Conservation (phyloP, 2,113 vertebrate genomes). For the Promerops cafer region DNA sequence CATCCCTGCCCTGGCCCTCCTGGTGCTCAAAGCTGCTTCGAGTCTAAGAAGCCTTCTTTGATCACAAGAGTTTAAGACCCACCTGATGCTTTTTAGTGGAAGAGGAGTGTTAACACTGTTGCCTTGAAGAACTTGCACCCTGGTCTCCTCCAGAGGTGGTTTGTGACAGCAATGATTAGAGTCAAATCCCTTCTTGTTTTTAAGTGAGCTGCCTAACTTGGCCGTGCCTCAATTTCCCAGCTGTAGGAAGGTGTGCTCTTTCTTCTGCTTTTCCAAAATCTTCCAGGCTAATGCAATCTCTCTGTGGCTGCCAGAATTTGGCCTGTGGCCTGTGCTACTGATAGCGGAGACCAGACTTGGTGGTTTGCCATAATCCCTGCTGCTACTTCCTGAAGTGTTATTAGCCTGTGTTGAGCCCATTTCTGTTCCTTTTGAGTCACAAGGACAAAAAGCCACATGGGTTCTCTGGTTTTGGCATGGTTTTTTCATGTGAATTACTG, state of each 20-base stretch:
- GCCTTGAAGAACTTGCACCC: background rate
- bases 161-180: background rate
- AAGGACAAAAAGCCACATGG: background rate
- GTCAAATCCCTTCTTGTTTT: background rate
- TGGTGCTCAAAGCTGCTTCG: accelerated
- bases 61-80: background rate
- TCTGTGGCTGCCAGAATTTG: background rate
- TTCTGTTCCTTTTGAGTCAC: background rate
- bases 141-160: accelerated
- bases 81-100: background rate
- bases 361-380: background rate
- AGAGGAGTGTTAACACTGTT: background rate
- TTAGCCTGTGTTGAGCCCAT: background rate
- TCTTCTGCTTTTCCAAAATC: background rate
- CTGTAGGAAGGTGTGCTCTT: background rate
- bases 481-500: background rate
- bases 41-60: background rate
- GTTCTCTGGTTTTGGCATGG: background rate
- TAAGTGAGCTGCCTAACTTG: accelerated
- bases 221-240: background rate
- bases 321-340: background rate
- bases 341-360: background rate
- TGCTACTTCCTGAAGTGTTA: background rate
- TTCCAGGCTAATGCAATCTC: background rate
- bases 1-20: background rate